Base-by-base conservation (phyloP, 2,888 invertebrate genomes). In the Archips xylosteana region DNA sequence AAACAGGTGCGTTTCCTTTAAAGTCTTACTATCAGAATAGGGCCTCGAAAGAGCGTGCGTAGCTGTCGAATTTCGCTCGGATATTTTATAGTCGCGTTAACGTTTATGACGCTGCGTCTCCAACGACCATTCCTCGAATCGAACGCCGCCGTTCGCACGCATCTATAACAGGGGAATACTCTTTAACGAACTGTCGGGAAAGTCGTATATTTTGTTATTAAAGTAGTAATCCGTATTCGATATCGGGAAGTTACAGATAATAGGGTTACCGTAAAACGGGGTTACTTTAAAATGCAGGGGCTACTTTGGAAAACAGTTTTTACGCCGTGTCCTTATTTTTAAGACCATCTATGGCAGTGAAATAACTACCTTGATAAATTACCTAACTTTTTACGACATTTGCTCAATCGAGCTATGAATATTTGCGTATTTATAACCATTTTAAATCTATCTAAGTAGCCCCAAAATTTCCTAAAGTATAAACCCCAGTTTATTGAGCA, bases 71-170 rank as follows among this genome's bases (percentile, higher is more conserved):
- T 78, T 80, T 79, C 66, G 75, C 75, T 76, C 70, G 78, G 81
- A 82, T 82, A 82, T 82, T 85, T 83, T 80, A 83, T 76, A 78
- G 77, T 72, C 77, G 73, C 76, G 78, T 80, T 81, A 80, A 82
- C 80, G 79, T 79, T 82, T 79, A 81, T 83, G 77, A 79, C 78
- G 77, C 78, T 74, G 76, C 78, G 74, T 76, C 77, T 73, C 63
- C 66, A 59, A 77, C 80, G 80, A 82, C 79, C 80, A 77, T 78
- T 78, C 62, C 79, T 77, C 78, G 80, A 83, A 83, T 81, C 80
- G 80, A 80, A 83, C 69, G 51, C 64, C 64, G 68, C 67, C 68
- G 81, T 79, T 82, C 79, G 75, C 80, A 84, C 77, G 78, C 76
- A 79, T 82, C 80, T 76, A 82, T 78, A 79, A 71, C 77, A 70